Evolutionary conservation across 2,888 invertebrate genomes (phyloP).

Genomic region (Hololepta plana): DNA sequence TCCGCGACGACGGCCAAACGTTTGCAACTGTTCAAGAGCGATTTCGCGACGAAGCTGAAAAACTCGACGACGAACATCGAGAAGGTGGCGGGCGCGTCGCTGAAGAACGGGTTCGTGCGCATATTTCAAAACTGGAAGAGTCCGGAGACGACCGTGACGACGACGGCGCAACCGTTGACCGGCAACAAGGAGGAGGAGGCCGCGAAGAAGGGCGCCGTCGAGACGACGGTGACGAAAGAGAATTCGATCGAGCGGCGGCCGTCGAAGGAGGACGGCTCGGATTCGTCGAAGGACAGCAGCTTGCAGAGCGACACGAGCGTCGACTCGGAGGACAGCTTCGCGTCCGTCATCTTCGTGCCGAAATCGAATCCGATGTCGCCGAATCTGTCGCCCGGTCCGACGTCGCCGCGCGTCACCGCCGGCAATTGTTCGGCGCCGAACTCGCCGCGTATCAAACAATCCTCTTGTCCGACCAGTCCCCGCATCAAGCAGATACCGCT

Average conservation of each 20-base stretch:
- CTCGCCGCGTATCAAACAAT: conserved; percentile 53
- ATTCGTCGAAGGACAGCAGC: conserved; percentile 76
- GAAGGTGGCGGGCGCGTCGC: conserved; percentile 48
- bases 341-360: conserved; percentile 81
- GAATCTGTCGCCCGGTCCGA: conserved; percentile 40
- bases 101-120: conserved; percentile 61
- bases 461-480: conserved; percentile 47
- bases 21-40: conserved; percentile 60
- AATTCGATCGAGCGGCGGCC: conserved; percentile 52
- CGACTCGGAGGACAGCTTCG: conserved; percentile 85
- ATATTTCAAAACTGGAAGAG: conserved; percentile 70
- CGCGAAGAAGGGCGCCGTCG: conserved; percentile 9
- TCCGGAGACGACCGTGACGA: conserved; percentile 29
- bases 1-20: conserved; percentile 56
- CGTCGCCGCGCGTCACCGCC: conserved; percentile 41
- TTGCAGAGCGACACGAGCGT: conserved; percentile 87
- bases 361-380: conserved; percentile 57
- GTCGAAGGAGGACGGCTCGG: conserved; percentile 76
- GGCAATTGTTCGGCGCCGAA: conserved; percentile 59
- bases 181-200: conserved; percentile 22
- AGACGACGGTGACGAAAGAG: conserved; percentile 16
- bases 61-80: conserved; percentile 70
- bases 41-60: conserved; percentile 44
- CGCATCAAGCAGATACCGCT: conserved; percentile 42
- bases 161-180: no score